Conservation (phyloP, 1,140 invertebrate species). For the Metaphire vulgaris region DNA sequence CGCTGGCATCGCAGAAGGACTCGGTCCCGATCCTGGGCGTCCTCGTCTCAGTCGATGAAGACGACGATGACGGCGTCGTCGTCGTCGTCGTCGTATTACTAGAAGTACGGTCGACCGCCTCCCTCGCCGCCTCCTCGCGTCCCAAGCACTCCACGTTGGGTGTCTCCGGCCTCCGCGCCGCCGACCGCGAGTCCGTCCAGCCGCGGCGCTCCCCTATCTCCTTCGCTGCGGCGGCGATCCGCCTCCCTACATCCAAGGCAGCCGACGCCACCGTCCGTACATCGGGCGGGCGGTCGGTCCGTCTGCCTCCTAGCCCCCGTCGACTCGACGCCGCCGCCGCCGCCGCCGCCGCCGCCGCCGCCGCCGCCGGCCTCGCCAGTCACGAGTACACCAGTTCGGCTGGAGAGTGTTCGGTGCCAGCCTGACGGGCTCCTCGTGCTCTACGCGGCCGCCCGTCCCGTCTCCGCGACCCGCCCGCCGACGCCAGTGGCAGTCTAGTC, state of each 20-base stretch:
- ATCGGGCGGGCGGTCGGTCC: background rate
- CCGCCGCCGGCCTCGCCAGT: background rate
- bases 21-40: background rate
- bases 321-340: too few relatives aligned
- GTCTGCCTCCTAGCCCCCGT: background rate
- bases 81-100: constrained; percentile 1
- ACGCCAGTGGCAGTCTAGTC: background rate
- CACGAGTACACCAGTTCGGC: background rate
- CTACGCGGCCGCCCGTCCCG: background rate
- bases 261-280: too few relatives aligned
- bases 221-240: background rate
- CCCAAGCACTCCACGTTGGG: background rate
- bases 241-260: background rate
- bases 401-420: background rate
- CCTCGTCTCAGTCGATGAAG: background rate
- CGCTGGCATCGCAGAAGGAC: background rate
- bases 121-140: background rate
- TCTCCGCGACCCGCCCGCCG: background rate
- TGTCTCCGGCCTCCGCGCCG: background rate
- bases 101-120: too few relatives aligned
- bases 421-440: background rate
- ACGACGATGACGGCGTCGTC: too few relatives aligned
- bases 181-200: too few relatives aligned
- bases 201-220: too few relatives aligned
- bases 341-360: too few relatives aligned